phyloP scores from a whole-genome alignment of 2,797 vertebrate species.

The Anas capensis region DNA sequence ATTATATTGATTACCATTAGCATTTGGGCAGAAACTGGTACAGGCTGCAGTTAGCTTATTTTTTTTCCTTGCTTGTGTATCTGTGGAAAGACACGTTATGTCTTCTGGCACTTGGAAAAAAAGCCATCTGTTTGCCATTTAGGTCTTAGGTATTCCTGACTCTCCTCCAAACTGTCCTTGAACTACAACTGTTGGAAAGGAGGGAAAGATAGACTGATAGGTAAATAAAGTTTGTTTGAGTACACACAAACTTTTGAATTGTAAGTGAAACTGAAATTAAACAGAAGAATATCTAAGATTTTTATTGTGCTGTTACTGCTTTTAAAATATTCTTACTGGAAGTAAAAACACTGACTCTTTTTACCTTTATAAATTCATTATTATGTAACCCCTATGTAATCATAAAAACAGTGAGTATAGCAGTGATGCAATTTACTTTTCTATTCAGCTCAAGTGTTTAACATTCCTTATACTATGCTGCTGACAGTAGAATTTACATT shows the following conservation, averaged over 20 bases:
- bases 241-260: neutral
- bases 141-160: neutral
- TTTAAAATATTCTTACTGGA: constrained; percentile 19
- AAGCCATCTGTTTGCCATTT: neutral
- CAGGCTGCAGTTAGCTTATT: neutral
- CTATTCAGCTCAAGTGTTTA: neutral
- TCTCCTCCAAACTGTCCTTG: neutral
- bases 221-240: neutral
- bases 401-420: neutral
- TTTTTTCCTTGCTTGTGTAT: neutral
- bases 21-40: neutral
- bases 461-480: neutral
- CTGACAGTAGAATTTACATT: neutral
- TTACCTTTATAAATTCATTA: constrained; percentile 27
- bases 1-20: neutral
- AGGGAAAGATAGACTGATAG: neutral
- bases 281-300: neutral
- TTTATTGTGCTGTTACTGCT: neutral
- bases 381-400: neutral
- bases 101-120: neutral
- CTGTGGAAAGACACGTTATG: neutral
- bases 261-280: constrained; percentile 39
- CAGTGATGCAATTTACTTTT: neutral
- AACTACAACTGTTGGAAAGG: neutral
- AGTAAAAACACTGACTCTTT: neutral